These are phyloP conservation scores for Lindbergichthys nudifrons DNA, from an alignment of 2,797 vertebrate genomes.

Conservation along the genomic window DNA sequence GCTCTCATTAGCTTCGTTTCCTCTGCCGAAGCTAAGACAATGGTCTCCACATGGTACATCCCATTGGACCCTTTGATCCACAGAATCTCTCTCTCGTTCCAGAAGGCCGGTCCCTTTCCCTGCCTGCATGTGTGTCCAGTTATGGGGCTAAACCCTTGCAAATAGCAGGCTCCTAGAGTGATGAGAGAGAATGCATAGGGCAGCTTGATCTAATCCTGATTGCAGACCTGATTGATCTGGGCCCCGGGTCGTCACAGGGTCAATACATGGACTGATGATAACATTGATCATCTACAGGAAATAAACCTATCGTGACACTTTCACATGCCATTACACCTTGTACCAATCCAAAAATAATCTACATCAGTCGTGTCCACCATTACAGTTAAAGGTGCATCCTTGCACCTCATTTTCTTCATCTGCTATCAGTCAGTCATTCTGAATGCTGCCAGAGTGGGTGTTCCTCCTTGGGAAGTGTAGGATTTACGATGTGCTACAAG, in stretches of 20 bases:
- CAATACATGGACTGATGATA: conserved; percentile 73
- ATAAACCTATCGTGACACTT: conserved; percentile 47
- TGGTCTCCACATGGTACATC: conserved; percentile 43
- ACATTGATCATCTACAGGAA: conserved; percentile 61
- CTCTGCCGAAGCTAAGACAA: conserved; percentile 50
- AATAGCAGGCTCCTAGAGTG: conserved; percentile 28
- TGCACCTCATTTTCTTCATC: conserved; percentile 24
- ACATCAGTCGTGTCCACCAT: conserved; percentile 2
- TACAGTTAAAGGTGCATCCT: conserved; percentile 27
- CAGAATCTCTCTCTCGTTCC: conserved; percentile 32
- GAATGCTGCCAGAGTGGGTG: conserved; percentile 39
- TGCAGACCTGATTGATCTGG: conserved; percentile 77
- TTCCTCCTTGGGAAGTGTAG: conserved; percentile 54
- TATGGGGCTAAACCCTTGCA: conserved; percentile 16
- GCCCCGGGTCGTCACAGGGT: conserved; percentile 63
- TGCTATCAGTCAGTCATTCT: conserved; percentile 50
- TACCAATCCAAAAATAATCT: conserved; percentile 41
- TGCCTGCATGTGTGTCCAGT: conserved; percentile 10
- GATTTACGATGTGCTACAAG: conserved; percentile 87
- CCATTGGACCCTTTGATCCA: conserved; percentile 34
- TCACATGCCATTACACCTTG: conserved; percentile 59
- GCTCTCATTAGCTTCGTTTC: conserved; percentile 53
- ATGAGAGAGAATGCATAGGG: conserved; percentile 47
- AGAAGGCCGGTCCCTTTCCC: conserved; percentile 26
- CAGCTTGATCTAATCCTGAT: conserved; percentile 72